Base-by-base conservation (phyloP, 2,113 vertebrate genomes). In the Aythya baeri region DNA sequence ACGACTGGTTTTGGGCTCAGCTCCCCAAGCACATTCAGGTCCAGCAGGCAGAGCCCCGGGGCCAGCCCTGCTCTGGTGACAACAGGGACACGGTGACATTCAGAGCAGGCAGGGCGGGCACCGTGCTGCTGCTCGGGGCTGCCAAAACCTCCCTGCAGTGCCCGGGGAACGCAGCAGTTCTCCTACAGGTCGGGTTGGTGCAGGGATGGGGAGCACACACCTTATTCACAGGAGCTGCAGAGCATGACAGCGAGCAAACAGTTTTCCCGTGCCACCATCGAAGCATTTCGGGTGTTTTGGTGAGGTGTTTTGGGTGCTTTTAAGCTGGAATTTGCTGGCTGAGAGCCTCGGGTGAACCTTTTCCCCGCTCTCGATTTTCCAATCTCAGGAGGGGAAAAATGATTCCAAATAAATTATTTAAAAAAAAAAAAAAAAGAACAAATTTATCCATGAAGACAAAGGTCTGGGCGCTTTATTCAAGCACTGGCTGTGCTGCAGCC, bases 141-240 rank as follows among this genome's bases (percentile, higher is more conserved):
- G 29, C 34, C 55, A 36, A 27, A 82, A 32, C 49, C 41, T 5
- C 62, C 68, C 34, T 14, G 41, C 34, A 3, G 1, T 7, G 11
- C 49, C 43, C 58, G 3, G 9, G 20, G 32, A 36, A 23, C 13
- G 6, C 14, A 6, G 41, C 2, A 5, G 13, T 6, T 82, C 49
- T 13, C 62, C 9, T 23, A 2, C 17, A 3, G 14, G 17, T 5
- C 4, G 1, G 3, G 12, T 77, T 49, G 13, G 13, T 0, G 2
- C 22, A 17, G 70, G 52, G 34, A 7, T 12, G 13, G 76, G 43
- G 65, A 75, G 63, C 41, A 17, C 63, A 13, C 20, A 3, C 21
- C 22, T 17, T 10, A 2, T 71, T 52, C 27, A 21, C 41, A 44
- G 68, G 14, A 50, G 7, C 5, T 3, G 22, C 62, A 4, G 52